Evolutionary conservation across 2,888 invertebrate species (phyloP).

Genomic region (Tupiocoris notatus): DNA sequence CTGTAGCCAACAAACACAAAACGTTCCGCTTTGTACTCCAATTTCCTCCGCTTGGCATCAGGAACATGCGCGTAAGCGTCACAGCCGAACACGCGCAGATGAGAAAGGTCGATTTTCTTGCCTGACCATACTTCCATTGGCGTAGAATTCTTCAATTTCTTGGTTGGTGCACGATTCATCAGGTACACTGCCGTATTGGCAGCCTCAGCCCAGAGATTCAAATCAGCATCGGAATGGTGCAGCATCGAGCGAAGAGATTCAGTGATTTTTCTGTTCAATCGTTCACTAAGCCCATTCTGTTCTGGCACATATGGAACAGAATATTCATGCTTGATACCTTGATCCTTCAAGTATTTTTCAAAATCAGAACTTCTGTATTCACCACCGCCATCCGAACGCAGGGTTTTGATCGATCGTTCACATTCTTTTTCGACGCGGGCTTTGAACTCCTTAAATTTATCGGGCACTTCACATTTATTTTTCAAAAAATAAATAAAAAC

Average conservation of each 20-base stretch:
- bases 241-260: not conserved
- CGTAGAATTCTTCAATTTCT: constrained; percentile 30
- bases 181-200: constrained; percentile 50
- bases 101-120: constrained; percentile 1
- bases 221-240: not conserved
- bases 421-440: constrained; percentile 18
- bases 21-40: constrained; percentile 1
- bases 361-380: constrained; percentile 46
- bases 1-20: not conserved
- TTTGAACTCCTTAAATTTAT: constrained; percentile 22
- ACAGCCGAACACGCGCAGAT: constrained; percentile 43
- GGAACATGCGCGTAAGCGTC: not conserved
- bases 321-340: not conserved
- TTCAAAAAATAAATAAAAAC: constrained; percentile 23
- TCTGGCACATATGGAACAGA: not conserved
- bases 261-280: not conserved
- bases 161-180: constrained; percentile 51
- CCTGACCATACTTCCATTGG: constrained; percentile 24
- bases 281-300: not conserved
- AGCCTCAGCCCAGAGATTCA: constrained; percentile 24
- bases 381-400: constrained; percentile 35
- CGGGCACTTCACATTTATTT: constrained; percentile 15
- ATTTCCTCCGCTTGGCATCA: not conserved
- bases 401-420: constrained; percentile 8
- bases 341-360: constrained; percentile 11